phyloP scores from a whole-genome alignment of 1,140 invertebrate species.

The Holotrichia oblita region DNA sequence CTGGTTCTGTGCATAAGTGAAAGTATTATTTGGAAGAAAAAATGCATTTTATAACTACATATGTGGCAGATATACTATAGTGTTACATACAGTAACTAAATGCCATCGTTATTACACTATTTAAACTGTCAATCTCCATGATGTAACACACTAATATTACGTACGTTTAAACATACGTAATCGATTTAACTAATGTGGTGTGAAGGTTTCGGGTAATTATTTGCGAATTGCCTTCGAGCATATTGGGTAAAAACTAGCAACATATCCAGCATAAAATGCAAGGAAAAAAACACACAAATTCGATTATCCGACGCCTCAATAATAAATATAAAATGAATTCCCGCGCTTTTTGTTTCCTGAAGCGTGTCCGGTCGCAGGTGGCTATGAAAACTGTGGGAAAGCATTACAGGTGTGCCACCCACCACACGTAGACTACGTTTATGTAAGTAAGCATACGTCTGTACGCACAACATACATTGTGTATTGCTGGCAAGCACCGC shows the following conservation, averaged over 20 bases:
- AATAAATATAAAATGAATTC: slow-evolving; percentile 24
- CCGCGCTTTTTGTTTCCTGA: slow-evolving; percentile 39
- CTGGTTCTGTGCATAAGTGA: too few species aligned
- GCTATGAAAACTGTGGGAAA: slow-evolving; percentile 43
- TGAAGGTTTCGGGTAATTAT: too few species aligned
- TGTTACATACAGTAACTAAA: too few species aligned
- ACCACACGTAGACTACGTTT: slow-evolving; percentile 26
- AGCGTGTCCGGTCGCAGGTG: slow-evolving; percentile 42
- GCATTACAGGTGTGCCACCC: slow-evolving; percentile 43
- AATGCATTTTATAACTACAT: too few species aligned
- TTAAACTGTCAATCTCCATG: too few species aligned
- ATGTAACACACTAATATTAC: too few species aligned
- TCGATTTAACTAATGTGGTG: too few species aligned
- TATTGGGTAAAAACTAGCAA: neutral
- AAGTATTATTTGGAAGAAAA: too few species aligned
- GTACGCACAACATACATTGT: neutral
- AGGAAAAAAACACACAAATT: neutral
- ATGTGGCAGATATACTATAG: too few species aligned
- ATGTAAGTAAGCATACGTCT: neutral
- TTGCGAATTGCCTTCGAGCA: too few species aligned
- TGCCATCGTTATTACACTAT: too few species aligned
- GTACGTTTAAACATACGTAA: too few species aligned
- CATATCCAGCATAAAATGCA: neutral
- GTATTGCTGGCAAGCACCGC: neutral
- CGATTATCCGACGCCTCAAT: slow-evolving; percentile 9